These are phyloP conservation scores for Drosophila yooni DNA, from an alignment of 2,888 invertebrate species.

Conservation along the genomic window DNA sequence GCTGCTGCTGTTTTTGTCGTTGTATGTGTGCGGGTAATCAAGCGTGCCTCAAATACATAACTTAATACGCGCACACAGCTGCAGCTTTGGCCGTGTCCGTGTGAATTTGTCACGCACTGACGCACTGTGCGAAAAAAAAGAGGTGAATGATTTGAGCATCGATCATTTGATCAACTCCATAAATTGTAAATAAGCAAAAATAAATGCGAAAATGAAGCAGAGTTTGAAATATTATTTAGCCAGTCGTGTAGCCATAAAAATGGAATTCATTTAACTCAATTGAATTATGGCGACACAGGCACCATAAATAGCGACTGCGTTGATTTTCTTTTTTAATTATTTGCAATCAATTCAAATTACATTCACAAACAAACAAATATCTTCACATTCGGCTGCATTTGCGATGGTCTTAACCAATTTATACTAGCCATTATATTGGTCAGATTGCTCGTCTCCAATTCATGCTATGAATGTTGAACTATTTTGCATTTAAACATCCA, in stretches of 20 bases:
- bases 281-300: conserved; percentile 11
- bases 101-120: conserved; percentile 22
- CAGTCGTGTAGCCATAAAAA: conserved; percentile 4
- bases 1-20: neutral
- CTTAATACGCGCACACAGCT: conserved; percentile 42
- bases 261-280: conserved; percentile 1
- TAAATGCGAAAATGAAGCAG: neutral
- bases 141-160: conserved; percentile 14
- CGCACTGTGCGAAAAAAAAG: neutral
- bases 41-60: conserved; percentile 63
- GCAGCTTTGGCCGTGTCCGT: conserved; percentile 1
- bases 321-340: neutral
- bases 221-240: conserved; percentile 13
- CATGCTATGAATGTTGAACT: neutral
- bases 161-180: conserved; percentile 18
- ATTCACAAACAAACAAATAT: neutral
- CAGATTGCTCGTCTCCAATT: too few species aligned
- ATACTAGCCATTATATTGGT: neutral
- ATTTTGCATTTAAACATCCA: neutral
- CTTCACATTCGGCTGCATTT: neutral
- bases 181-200: conserved; percentile 16
- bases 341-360: conserved; percentile 8
- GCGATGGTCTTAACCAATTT: neutral
- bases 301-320: neutral
- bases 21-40: conserved; percentile 34